Base-by-base conservation (phyloP, 2,113 vertebrate genomes). In the Trachemys scripta region DNA sequence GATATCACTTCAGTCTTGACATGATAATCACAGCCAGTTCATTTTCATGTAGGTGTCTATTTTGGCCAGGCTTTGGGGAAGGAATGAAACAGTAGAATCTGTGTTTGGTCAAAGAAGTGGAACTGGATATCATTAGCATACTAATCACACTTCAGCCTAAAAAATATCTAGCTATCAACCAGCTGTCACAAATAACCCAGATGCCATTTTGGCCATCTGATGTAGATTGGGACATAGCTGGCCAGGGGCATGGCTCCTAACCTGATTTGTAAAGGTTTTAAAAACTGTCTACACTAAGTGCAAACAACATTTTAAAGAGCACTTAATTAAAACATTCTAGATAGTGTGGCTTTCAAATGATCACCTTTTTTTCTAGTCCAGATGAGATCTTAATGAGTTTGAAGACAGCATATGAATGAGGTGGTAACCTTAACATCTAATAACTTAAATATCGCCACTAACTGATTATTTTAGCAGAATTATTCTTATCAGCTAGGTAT, bases 241-340 rank as follows among this genome's bases (percentile, higher is more conserved):
- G 11, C 9, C 1, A 0, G 10, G 2, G 75, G 54, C 3, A 6
- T 90, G 85, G 49, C 4, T 27, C 24, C 16, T 76, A 59, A 0
- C 25, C 54, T 65, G 78, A 8, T 5, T 8, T 2, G 20, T 20
- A 10, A 1, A 6, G 47, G 54, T 35, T 69, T 87, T 82, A 12
- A 31, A 90, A 14, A 51, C 50, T 42, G 45, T 1, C 1, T 29
- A 88, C 86, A 24, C 1, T 53, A 79, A 76, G 1, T 10, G 0
- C 6, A 31, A 80, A 45, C 8, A 53, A 35, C 25, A 0, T 19
- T 90, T 5, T 2, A 0, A 49, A 72, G 14, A 38, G n/a, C 19
- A 38, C n/a, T 72, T 72, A n/a, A n/a, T 69, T 69, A 35, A 4
- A 1, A 1, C 87, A 50, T 81, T 7, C 79, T 49, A 51, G 75